phyloP scores from a whole-genome alignment of 2,113 vertebrate species.

The Oreochromis niloticus region DNA sequence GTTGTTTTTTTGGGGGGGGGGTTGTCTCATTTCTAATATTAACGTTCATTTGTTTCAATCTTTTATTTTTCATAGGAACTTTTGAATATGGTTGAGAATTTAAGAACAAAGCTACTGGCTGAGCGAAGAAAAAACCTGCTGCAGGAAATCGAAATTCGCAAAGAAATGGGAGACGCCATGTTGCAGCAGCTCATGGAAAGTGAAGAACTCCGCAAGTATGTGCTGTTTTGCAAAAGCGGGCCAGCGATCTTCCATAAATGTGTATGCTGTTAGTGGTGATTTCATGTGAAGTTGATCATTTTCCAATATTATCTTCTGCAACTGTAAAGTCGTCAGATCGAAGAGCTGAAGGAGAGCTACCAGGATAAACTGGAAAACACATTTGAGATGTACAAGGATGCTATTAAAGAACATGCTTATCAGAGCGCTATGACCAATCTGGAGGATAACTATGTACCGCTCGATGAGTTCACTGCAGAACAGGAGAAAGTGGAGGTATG shows the following conservation, averaged over 20 bases:
- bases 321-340: constrained; percentile 75
- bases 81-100: constrained; percentile 72
- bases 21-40: neutral
- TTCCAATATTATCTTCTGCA: neutral
- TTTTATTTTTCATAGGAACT: constrained; percentile 57
- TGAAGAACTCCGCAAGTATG: constrained; percentile 77
- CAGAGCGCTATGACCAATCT: constrained; percentile 79
- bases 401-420: constrained; percentile 85
- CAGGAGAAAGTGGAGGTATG: constrained; percentile 81
- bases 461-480: constrained; percentile 80
- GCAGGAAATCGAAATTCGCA: constrained; percentile 84
- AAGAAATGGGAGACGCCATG: constrained; percentile 88
- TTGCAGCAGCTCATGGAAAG: constrained; percentile 79
- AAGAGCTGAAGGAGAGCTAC: constrained; percentile 81
- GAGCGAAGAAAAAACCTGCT: constrained; percentile 79
- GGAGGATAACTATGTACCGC: constrained; percentile 79
- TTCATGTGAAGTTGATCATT: neutral
- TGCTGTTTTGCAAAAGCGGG: neutral
- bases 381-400: constrained; percentile 88
- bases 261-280: neutral
- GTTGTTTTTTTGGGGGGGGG: no score
- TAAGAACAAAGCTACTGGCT: constrained; percentile 71
- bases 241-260: neutral
- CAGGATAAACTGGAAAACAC: constrained; percentile 85
- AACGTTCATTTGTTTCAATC: neutral